Evolutionary conservation across 2,113 vertebrate genomes (phyloP).

Genomic region (Podiceps cristatus): DNA sequence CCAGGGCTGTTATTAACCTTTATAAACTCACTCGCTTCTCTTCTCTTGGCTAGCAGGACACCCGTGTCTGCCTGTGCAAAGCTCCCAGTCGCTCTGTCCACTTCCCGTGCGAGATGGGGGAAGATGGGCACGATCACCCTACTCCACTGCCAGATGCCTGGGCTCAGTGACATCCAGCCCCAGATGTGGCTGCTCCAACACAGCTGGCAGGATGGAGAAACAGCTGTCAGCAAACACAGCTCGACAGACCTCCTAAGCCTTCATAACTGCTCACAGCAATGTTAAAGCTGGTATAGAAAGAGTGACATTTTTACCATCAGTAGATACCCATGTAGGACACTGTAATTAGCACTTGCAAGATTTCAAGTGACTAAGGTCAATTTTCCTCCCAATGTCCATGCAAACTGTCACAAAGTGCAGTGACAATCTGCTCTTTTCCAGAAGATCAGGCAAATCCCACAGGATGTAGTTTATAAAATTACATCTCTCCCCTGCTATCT

Average conservation of each 20-base stretch:
- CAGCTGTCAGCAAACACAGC: background rate
- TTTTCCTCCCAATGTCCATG: background rate
- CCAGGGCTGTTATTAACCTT: background rate
- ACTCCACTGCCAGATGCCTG: rapidly evolving
- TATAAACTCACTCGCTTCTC: background rate
- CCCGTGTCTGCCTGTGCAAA: background rate
- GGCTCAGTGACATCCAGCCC: rapidly evolving
- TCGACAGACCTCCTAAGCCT: background rate
- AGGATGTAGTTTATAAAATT: background rate
- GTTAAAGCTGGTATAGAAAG: background rate
- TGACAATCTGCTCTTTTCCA: background rate
- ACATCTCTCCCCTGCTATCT: background rate
- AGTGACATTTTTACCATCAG: background rate
- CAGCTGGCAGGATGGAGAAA: background rate
- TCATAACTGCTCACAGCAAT: background rate
- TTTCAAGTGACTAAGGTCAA: background rate
- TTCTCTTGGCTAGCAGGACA: background rate
- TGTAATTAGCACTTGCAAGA: background rate
- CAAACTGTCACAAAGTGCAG: background rate
- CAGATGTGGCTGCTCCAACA: background rate
- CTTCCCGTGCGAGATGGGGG: rapidly evolving
- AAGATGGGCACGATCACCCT: background rate
- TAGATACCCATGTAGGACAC: rapidly evolving
- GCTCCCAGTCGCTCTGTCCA: background rate
- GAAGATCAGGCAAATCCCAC: background rate